Percentiles rank a stretch among this genome's conserved stretches.
Evolutionary conservation across 1,140 invertebrate species (phyloP).

Genomic region (Rhynchophorus ferrugineus): DNA sequence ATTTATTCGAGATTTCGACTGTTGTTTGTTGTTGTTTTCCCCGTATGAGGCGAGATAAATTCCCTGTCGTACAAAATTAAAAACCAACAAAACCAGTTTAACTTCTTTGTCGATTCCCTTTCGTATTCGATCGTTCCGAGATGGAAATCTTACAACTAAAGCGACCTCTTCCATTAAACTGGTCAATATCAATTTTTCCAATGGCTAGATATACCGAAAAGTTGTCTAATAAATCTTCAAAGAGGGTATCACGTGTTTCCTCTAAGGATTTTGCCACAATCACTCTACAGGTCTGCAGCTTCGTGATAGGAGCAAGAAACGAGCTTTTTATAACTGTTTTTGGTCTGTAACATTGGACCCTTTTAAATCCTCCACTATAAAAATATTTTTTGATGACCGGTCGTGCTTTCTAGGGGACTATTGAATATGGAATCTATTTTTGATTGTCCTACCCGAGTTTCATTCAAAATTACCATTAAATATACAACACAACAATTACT

Average conservation of each 20-base stretch:
- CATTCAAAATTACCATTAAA: too few species aligned
- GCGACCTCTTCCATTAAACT: constrained; percentile 14
- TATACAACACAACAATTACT: too few species aligned
- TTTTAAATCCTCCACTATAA: constrained; percentile 18
- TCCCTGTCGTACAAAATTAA: too few species aligned
- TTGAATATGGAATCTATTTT: not conserved
- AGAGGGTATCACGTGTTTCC: constrained; percentile 12
- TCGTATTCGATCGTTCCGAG: too few species aligned
- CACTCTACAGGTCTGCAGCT: constrained; percentile 22
- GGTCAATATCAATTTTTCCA: constrained; percentile 23
- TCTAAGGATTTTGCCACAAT: constrained; percentile 21
- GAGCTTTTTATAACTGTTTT: constrained; percentile 20
- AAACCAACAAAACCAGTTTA: too few species aligned
- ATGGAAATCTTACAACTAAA: not conserved
- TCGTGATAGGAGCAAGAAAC: constrained; percentile 21
- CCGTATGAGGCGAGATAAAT: too few species aligned
- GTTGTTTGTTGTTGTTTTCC: too few species aligned
- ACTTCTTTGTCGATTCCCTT: too few species aligned
- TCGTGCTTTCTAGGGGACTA: not conserved
- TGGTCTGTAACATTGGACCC: constrained; percentile 18
- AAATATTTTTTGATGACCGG: constrained; percentile 10
- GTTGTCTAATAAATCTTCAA: constrained; percentile 16
- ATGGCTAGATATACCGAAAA: constrained; percentile 15
- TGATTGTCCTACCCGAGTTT: too few species aligned
- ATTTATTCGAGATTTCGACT: too few species aligned